Conservation (phyloP, 2,888 invertebrate genomes). For the Arge pagana region DNA sequence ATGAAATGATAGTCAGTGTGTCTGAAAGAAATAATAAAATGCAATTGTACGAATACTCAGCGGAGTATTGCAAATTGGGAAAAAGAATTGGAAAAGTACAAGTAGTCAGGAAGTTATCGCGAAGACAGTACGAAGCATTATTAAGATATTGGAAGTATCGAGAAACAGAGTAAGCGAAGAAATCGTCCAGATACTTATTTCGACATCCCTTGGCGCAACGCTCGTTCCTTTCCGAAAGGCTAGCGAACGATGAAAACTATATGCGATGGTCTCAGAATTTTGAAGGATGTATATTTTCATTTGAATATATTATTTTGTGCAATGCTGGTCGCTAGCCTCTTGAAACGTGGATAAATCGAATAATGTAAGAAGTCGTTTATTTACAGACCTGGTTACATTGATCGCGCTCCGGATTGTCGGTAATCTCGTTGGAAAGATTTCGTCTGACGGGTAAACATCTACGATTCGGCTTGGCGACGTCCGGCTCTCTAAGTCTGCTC, state of each 20-base stretch:
- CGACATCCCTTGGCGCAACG: too few relatives aligned
- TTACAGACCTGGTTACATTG: conserved; percentile 46
- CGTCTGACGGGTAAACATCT: conserved; percentile 31
- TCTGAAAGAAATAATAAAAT: conserved; percentile 49
- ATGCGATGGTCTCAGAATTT: too few relatives aligned
- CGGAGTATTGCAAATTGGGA: too few relatives aligned
- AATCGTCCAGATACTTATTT: too few relatives aligned
- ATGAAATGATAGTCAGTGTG: conserved; percentile 34
- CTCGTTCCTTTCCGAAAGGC: too few relatives aligned
- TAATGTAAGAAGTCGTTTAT: neutral
- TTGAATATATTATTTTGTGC: neutral
- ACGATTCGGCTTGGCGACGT: neutral
- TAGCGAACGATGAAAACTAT: too few relatives aligned
- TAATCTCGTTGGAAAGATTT: conserved; percentile 38
- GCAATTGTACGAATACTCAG: too few relatives aligned
- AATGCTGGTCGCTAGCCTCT: neutral
- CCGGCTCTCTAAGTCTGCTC: conserved; percentile 24
- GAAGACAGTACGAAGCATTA: too few relatives aligned
- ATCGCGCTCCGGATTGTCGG: conserved; percentile 47
- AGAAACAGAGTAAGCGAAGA: too few relatives aligned
- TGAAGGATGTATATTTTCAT: neutral
- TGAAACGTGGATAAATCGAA: neutral
- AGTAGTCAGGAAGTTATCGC: too few relatives aligned
- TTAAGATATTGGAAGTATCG: too few relatives aligned
- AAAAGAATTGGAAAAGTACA: too few relatives aligned